Conservation (phyloP, 1,140 invertebrate species). For the Heliconius eleuchia region DNA sequence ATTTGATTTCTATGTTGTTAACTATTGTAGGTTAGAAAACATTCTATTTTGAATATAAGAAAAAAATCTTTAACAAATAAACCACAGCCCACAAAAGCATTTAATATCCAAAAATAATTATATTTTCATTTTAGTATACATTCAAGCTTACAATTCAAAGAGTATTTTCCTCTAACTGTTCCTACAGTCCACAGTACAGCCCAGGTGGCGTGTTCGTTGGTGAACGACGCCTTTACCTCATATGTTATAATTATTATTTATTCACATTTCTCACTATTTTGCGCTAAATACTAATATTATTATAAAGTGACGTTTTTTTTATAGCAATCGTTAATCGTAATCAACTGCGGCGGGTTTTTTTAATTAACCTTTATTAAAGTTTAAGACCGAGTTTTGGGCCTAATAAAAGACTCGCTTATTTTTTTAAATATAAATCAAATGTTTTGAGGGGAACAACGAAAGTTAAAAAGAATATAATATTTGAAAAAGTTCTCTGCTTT, state of each 20-base stretch:
- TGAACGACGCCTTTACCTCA: background rate
- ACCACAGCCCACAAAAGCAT: background rate
- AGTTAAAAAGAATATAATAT: background rate
- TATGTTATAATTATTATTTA: constrained; percentile 26
- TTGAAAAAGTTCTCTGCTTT: too few relatives aligned
- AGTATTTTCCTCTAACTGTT: background rate
- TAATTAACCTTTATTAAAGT: constrained; percentile 1
- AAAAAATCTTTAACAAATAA: too few relatives aligned
- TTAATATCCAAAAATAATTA: background rate
- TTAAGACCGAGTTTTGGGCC: background rate
- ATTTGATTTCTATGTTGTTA: too few relatives aligned
- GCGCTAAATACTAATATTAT: constrained; percentile 2
- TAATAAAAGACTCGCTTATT: background rate
- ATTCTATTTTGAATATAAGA: too few relatives aligned
- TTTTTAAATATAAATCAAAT: background rate
- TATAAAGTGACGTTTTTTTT: constrained; percentile 23
- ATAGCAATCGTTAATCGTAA: constrained; percentile 13
- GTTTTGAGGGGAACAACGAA: background rate
- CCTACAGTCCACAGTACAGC: background rate
- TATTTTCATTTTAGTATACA: background rate
- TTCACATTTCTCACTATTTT: constrained; percentile 14
- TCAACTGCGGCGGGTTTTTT: background rate
- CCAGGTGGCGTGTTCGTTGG: constrained; percentile 3
- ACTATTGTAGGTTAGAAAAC: too few relatives aligned
- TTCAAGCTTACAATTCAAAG: background rate